phyloP scores from a whole-genome alignment of 2,113 vertebrate genomes.

The Epinephelus cyanopodus region DNA sequence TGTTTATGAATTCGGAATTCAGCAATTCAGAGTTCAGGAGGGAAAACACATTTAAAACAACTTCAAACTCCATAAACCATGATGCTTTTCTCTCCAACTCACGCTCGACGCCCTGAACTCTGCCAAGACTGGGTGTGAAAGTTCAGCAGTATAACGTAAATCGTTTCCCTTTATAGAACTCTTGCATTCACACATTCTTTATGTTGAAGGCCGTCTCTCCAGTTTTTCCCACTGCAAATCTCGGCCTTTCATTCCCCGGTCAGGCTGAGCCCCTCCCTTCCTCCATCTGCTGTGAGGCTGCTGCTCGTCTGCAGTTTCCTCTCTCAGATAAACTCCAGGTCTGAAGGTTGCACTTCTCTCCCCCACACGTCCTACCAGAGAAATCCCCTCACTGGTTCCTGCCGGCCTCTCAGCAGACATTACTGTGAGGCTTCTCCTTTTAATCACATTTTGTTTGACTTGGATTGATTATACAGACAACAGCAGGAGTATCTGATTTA shows the following conservation, averaged over 20 bases:
- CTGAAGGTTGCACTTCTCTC: neutral
- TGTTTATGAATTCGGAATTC: no score
- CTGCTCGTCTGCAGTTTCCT: neutral
- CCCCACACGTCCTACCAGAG: slow-evolving; percentile 9
- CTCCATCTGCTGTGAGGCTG: slow-evolving; percentile 5
- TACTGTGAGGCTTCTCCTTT: neutral
- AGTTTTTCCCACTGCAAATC: neutral
- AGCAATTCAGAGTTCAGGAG: no score
- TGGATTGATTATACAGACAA: neutral
- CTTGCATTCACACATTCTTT: neutral
- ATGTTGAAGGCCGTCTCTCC: neutral
- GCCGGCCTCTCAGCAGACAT: neutral
- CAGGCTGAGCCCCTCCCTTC: slow-evolving; percentile 10
- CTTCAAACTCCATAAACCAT: neutral
- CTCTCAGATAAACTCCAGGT: neutral
- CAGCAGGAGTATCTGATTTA: neutral
- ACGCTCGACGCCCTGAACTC: neutral
- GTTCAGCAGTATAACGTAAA: neutral
- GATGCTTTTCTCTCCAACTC: neutral
- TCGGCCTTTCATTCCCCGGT: neutral
- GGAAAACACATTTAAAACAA: slow-evolving; percentile 6
- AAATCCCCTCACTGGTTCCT: neutral
- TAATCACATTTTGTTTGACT: slow-evolving; percentile 7
- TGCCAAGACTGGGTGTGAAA: neutral
- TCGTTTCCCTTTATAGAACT: neutral